Percentiles rank a stretch among this genome's conserved stretches.
These are phyloP conservation scores for Caenorhabditis japonica DNA, from an alignment of 2,888 invertebrate genomes.

Conservation along the genomic window DNA sequence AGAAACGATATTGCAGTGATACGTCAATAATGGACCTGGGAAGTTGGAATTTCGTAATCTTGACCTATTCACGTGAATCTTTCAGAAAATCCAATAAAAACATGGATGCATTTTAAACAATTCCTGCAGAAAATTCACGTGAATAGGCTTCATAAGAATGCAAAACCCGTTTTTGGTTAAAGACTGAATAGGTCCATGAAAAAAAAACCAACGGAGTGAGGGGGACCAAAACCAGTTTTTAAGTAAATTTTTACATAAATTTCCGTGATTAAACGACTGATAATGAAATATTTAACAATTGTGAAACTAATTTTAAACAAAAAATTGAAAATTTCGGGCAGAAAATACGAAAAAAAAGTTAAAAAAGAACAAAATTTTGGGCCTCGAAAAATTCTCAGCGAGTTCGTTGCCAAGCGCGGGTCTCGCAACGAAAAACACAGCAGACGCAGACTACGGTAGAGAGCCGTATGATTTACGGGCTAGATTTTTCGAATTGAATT, in stretches of 20 bases:
- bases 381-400: slow-evolving; percentile 18
- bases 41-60: too few relatives aligned
- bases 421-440: slow-evolving; percentile 32
- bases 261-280: too few relatives aligned
- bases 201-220: not conserved
- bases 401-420: not conserved
- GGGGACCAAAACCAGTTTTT: not conserved
- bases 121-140: too few relatives aligned
- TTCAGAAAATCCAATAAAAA: too few relatives aligned
- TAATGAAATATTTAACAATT: too few relatives aligned
- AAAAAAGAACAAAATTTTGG: slow-evolving; percentile 32
- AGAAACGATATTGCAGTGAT: not conserved
- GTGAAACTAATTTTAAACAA: not conserved
- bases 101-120: too few relatives aligned
- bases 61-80: too few relatives aligned
- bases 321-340: slow-evolving; percentile 14
- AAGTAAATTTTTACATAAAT: too few relatives aligned
- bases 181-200: not conserved
- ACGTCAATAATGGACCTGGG: too few relatives aligned
- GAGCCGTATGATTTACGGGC: slow-evolving; percentile 41
- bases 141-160: too few relatives aligned
- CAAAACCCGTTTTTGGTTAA: not conserved
- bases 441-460: slow-evolving; percentile 24
- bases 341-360: slow-evolving; percentile 5
- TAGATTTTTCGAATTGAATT: slow-evolving; percentile 12